Evolutionary conservation across 2,113 vertebrate species (phyloP).

Genomic region (Chloroceryle aenea): DNA sequence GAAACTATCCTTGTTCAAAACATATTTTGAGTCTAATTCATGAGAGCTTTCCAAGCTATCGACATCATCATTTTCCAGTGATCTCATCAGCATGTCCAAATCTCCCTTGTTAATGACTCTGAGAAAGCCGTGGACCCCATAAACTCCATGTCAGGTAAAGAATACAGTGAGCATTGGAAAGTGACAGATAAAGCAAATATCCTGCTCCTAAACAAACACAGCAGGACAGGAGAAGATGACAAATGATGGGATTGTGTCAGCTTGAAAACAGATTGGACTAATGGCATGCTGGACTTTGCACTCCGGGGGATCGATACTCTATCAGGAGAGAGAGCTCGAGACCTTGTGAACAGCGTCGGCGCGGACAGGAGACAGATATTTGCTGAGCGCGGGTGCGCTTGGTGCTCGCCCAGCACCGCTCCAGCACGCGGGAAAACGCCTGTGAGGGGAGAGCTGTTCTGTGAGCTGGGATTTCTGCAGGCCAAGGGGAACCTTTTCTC

Average conservation of each 20-base stretch:
- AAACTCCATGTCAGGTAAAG: constrained; percentile 37
- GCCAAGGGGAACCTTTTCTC: background rate
- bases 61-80: background rate
- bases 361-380: constrained; percentile 44
- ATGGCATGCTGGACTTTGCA: constrained; percentile 79
- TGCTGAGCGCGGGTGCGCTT: background rate
- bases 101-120: constrained; percentile 61
- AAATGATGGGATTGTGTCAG: constrained; percentile 86
- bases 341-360: constrained; percentile 19
- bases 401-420: background rate
- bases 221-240: constrained; percentile 88
- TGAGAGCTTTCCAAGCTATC: background rate
- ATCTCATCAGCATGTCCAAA: constrained; percentile 18
- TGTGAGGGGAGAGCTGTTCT: background rate
- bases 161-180: constrained; percentile 61
- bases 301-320: constrained; percentile 76
- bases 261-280: constrained; percentile 76
- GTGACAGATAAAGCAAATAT: constrained; percentile 77
- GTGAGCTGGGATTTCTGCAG: fast-evolving
- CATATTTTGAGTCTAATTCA: background rate
- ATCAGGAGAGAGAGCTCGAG: constrained; percentile 65
- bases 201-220: constrained; percentile 84
- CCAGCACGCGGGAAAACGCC: background rate
- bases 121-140: constrained; percentile 59
- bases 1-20: background rate